A percentile compares a stretch with the other conserved stretches of the same genome.
Evolutionary conservation across 2,797 vertebrate genomes (phyloP).

Genomic region (Tolypeutes matacus): DNA sequence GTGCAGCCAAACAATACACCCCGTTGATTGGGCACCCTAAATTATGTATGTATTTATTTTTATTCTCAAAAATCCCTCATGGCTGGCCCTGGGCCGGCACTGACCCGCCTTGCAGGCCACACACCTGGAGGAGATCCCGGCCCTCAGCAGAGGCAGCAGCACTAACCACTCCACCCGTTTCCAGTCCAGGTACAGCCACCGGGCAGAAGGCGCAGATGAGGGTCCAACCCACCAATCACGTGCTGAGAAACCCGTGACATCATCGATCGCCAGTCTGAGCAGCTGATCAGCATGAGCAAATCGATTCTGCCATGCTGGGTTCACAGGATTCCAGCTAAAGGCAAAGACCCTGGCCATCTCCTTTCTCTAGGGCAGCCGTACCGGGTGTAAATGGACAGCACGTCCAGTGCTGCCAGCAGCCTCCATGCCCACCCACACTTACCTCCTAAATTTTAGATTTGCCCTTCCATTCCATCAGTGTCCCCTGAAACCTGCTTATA

Average conservation of each 20-base stretch:
- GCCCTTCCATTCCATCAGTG: background rate
- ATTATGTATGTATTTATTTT: background rate
- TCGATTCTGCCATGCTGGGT: background rate
- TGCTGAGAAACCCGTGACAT: conserved; percentile 46
- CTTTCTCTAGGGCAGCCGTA: background rate
- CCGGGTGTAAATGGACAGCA: no score
- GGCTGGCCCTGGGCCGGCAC: background rate
- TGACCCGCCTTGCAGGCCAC: background rate
- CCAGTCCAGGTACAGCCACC: conserved; percentile 22
- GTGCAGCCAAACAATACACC: background rate
- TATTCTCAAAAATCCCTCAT: background rate
- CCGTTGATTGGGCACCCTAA: rapidly evolving
- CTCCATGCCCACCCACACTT: background rate
- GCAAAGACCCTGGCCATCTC: background rate
- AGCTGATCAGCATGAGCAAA: background rate
- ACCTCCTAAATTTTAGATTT: background rate
- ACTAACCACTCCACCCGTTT: background rate
- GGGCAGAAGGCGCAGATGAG: background rate
- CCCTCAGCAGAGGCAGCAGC: background rate
- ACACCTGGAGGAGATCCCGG: background rate
- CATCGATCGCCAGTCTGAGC: conserved; percentile 20
- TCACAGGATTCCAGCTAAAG: background rate
- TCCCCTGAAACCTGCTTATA: background rate
- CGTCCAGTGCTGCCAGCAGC: background rate
- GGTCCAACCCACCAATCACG: conserved; percentile 21